Evolutionary conservation across 2,888 invertebrate species (phyloP).

Genomic region (Hydraecia micacea): DNA sequence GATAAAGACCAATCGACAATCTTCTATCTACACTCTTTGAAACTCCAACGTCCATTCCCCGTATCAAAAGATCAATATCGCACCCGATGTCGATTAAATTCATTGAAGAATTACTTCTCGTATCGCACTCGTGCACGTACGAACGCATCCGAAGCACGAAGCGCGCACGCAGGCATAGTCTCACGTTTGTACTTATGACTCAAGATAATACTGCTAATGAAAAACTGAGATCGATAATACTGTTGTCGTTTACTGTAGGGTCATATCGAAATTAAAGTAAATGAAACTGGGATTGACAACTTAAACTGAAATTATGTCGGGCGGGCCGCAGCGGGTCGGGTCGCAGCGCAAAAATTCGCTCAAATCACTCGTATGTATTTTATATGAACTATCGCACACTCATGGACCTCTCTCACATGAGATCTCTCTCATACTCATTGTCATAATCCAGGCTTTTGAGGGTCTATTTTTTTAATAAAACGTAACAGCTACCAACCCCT

Average conservation of each 20-base stretch:
- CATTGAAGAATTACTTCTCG: conserved; percentile 27
- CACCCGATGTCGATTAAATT: conserved; percentile 11
- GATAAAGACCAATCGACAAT: background rate
- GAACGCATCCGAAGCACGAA: conserved; percentile 26
- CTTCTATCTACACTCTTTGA: background rate
- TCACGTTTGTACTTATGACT: conserved; percentile 32
- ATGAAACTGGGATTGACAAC: background rate
- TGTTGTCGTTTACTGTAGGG: background rate
- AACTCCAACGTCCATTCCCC: background rate
- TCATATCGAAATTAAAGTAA: background rate
- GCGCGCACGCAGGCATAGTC: conserved; percentile 26
- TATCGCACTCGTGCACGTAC: conserved; percentile 37
- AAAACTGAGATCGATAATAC: background rate
- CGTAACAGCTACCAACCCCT: no score
- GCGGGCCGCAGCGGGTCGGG: no score
- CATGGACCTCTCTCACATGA: background rate
- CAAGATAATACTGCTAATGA: conserved; percentile 33
- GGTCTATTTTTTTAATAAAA: no score
- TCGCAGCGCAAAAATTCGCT: no score
- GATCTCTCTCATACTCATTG: background rate
- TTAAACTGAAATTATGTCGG: no score
- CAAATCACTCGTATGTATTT: no score
- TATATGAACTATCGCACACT: no score
- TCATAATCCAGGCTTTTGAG: background rate
- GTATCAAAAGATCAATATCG: conserved; percentile 35